Conservation (phyloP, 2,888 invertebrate genomes). For the Ophion costatus region DNA sequence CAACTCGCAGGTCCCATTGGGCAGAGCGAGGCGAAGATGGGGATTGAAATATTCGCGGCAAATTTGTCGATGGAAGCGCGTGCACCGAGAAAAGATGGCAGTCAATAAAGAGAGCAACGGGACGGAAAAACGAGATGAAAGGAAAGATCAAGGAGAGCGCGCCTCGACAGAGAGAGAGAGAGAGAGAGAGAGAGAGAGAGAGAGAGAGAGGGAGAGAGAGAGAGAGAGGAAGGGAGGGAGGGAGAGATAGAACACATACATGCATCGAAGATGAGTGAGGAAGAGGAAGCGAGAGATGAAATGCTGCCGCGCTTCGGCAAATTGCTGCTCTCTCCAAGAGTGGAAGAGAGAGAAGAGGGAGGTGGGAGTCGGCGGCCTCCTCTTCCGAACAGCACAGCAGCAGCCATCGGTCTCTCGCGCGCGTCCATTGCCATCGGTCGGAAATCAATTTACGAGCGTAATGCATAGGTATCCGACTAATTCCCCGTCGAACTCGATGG, state of each 20-base stretch:
- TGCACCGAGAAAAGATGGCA: conserved; percentile 49
- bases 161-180: background rate
- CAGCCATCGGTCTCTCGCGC: conserved; percentile 61
- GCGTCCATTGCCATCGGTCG: conserved; percentile 69
- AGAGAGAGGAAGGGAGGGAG: conserved; percentile 3
- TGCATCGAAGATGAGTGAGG: conserved; percentile 47
- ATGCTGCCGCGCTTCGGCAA: conserved; percentile 65
- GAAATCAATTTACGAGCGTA: conserved; percentile 77
- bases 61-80: conserved; percentile 60
- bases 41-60: conserved; percentile 55
- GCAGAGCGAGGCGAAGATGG: background rate
- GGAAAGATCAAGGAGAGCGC: conserved; percentile 63
- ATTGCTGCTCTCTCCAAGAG: conserved; percentile 58
- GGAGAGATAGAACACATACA: conserved; percentile 45
- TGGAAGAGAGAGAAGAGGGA: conserved; percentile 31
- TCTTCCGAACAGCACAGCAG: conserved; percentile 35
- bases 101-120: conserved; percentile 38
- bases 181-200: background rate
- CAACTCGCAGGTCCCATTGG: background rate
- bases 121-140: conserved; percentile 39
- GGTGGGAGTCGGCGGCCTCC: conserved; percentile 62
- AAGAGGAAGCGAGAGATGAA: conserved; percentile 58
- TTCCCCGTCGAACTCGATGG: conserved; percentile 72
- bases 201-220: no score
- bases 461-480: conserved; percentile 75